These are phyloP conservation scores for Lepetodrilus schrolli DNA, from an alignment of 2,888 invertebrate genomes.

Conservation along the genomic window DNA sequence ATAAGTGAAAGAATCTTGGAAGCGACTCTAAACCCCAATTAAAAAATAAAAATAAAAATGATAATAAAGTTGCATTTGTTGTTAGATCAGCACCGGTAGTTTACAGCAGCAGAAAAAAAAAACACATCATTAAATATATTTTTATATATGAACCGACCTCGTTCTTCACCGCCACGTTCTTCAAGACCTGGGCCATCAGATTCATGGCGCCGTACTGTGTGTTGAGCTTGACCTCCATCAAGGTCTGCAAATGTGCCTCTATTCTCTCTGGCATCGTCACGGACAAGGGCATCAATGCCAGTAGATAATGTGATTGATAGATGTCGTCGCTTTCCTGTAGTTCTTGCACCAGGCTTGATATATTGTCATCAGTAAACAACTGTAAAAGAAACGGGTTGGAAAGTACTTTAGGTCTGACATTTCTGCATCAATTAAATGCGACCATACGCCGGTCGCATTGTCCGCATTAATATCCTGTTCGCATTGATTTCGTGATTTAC, in stretches of 20 bases:
- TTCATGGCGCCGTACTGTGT: constrained; percentile 12
- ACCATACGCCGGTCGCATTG: too few species aligned
- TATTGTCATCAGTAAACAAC: constrained; percentile 41
- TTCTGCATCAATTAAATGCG: too few species aligned
- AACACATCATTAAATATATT: neutral
- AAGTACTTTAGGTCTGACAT: too few species aligned
- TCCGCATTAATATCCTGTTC: too few species aligned
- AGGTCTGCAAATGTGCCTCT: constrained; percentile 29
- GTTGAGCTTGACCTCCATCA: constrained; percentile 32
- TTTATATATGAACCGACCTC: constrained; percentile 27
- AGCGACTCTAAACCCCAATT: too few species aligned
- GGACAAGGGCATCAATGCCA: constrained; percentile 35
- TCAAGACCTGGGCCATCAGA: constrained; percentile 29
- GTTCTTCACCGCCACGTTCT: constrained; percentile 28
- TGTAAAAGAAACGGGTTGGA: constrained; percentile 20
- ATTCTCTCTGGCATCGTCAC: constrained; percentile 35
- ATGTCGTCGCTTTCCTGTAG: constrained; percentile 28
- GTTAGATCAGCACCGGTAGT: too few species aligned
- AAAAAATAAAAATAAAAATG: neutral
- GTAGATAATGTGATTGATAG: constrained; percentile 30
- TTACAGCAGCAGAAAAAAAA: too few species aligned
- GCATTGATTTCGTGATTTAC: too few species aligned
- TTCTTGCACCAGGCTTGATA: constrained; percentile 37
- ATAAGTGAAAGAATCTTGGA: too few species aligned
- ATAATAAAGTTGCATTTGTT: neutral